Percentiles rank a stretch among this genome's conserved stretches.
phyloP scores from a whole-genome alignment of 2,797 vertebrate genomes.

The Pipistrellus kuhlii region DNA sequence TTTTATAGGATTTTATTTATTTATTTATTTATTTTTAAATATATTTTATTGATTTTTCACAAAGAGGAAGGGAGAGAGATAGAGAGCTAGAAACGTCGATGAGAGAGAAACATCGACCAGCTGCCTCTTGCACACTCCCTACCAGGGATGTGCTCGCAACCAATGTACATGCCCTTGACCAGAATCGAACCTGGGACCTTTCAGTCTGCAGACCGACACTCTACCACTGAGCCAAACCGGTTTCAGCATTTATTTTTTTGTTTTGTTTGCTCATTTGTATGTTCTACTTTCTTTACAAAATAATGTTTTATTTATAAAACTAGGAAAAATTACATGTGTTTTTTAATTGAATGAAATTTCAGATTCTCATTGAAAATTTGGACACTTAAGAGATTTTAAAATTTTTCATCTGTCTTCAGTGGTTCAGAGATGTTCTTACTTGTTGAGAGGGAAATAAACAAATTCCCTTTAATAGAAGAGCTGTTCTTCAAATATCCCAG shows the following conservation, averaged over 20 bases:
- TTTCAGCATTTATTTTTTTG: too few relatives aligned
- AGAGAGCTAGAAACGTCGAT: too few relatives aligned
- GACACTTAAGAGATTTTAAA: slow-evolving; percentile 13
- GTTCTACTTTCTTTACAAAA: slow-evolving; percentile 26
- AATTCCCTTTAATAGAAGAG: neutral
- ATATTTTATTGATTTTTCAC: too few relatives aligned
- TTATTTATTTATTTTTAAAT: too few relatives aligned
- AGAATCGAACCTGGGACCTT: too few relatives aligned
- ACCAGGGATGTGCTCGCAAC: too few relatives aligned
- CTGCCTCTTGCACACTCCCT: too few relatives aligned
- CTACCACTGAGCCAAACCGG: too few relatives aligned
- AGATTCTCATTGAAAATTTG: slow-evolving; percentile 29
- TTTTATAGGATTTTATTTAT: neutral
- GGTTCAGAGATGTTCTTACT: neutral
- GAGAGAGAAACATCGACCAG: too few relatives aligned
- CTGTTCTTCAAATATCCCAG: neutral
- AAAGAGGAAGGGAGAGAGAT: too few relatives aligned
- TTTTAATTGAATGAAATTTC: slow-evolving; percentile 24
- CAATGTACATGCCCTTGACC: too few relatives aligned
- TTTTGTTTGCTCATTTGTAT: slow-evolving; percentile 37
- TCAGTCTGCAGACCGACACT: too few relatives aligned
- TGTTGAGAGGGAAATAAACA: neutral
- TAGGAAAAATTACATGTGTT: neutral
- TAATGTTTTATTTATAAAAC: slow-evolving; percentile 35
- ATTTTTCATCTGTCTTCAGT: neutral